phyloP scores from a whole-genome alignment of 2,888 invertebrate genomes.

The Hypsopygia costalis region DNA sequence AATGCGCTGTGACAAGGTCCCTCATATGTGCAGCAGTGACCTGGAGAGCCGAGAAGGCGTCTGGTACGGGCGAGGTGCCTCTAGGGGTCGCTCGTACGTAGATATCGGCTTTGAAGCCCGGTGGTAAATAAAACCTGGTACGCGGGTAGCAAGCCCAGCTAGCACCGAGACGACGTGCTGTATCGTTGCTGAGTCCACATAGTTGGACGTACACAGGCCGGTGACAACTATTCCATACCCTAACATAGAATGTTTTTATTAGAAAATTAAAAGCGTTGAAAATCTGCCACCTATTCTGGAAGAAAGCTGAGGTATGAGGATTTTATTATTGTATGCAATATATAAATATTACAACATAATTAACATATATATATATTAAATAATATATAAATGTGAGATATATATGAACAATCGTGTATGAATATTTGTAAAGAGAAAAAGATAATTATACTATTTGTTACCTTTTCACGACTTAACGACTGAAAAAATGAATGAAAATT shows the following conservation, averaged over 20 bases:
- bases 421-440: too few relatives aligned
- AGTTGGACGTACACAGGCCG: constrained; percentile 46
- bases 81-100: constrained; percentile 42
- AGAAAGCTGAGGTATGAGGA: too few relatives aligned
- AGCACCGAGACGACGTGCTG: constrained; percentile 43
- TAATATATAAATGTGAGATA: too few relatives aligned
- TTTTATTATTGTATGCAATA: too few relatives aligned
- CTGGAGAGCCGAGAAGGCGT: constrained; percentile 37
- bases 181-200: constrained; percentile 49
- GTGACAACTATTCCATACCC: constrained; percentile 43
- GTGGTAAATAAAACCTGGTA: constrained; percentile 47
- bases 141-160: constrained; percentile 49
- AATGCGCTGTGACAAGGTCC: constrained; percentile 48
- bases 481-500: too few relatives aligned
- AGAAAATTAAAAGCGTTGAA: too few relatives aligned
- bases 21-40: constrained; percentile 49
- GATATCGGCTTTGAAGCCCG: constrained; percentile 43
- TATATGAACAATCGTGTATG: too few relatives aligned
- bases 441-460: too few relatives aligned
- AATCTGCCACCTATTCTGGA: too few relatives aligned
- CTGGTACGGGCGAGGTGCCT: constrained; percentile 28
- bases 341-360: too few relatives aligned
- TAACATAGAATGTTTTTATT: constrained; percentile 22
- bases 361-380: too few relatives aligned
- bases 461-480: too few relatives aligned